Evolutionary conservation across 1,140 invertebrate genomes (phyloP).

Genomic region (Aphidius gifuensis): DNA sequence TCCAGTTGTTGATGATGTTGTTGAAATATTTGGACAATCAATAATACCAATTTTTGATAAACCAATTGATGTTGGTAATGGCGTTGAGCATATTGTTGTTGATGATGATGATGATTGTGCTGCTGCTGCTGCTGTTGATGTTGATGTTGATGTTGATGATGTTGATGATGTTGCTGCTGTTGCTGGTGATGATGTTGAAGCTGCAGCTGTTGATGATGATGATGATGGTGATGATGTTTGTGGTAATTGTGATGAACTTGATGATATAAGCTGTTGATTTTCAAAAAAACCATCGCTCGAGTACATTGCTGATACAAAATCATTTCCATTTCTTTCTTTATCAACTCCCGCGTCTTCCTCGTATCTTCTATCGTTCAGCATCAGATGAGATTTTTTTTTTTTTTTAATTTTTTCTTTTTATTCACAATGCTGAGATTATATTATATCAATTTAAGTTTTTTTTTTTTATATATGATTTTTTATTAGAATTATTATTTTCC

Average conservation of each 20-base stretch:
- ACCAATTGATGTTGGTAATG: no score
- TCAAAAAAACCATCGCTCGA: constrained; percentile 26
- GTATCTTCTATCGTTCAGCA: constrained; percentile 51
- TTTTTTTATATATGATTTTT: not conserved
- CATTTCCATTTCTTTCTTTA: constrained; percentile 45
- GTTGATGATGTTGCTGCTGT: no score
- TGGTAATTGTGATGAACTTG: no score
- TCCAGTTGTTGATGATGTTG: constrained; percentile 25
- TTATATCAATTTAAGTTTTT: not conserved
- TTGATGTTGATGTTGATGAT: no score
- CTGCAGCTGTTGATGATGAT: constrained; percentile 19
- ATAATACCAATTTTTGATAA: no score
- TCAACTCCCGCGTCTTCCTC: constrained; percentile 42
- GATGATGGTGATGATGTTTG: no score
- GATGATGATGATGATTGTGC: constrained; percentile 21
- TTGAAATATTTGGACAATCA: no score
- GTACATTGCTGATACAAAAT: constrained; percentile 33
- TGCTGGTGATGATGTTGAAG: not conserved
- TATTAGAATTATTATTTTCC: not conserved
- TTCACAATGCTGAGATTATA: not conserved
- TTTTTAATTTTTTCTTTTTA: constrained; percentile 1
- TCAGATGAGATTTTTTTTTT: constrained; percentile 35
- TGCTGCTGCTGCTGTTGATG: constrained; percentile 23
- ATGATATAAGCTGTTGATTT: no score
- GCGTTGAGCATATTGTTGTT: no score